Percentiles rank a stretch among this genome's conserved stretches.
These are phyloP conservation scores for Sycophila texana DNA, from an alignment of 2,888 invertebrate species.

Conservation along the genomic window DNA sequence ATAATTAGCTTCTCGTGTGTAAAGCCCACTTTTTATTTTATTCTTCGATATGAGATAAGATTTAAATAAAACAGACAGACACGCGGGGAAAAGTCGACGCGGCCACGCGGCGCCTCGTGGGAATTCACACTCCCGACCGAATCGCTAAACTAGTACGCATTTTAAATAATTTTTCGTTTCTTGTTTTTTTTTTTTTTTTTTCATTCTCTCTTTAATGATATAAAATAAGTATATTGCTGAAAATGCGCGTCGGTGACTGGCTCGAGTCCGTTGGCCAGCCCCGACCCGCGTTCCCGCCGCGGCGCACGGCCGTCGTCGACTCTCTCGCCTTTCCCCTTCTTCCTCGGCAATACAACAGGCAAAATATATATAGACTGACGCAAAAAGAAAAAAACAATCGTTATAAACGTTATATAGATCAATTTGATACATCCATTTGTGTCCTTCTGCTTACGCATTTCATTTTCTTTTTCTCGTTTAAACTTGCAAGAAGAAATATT, in stretches of 20 bases:
- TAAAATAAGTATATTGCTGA: conserved; percentile 6
- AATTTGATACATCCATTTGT: too few relatives aligned
- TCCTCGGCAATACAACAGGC: conserved; percentile 5
- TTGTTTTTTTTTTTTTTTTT: not conserved
- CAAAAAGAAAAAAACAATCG: conserved; percentile 35
- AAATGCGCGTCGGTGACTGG: conserved; percentile 2
- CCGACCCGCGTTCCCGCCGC: too few relatives aligned
- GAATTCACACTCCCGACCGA: too few relatives aligned
- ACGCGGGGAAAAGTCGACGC: conserved; percentile 20
- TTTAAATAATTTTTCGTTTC: not conserved
- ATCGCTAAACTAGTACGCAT: not conserved
- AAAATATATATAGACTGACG: conserved; percentile 43
- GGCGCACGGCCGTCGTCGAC: not conserved
- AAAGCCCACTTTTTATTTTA: conserved; percentile 50
- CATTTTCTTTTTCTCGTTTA: conserved; percentile 21
- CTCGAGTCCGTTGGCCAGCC: not conserved
- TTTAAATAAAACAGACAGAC: conserved; percentile 11
- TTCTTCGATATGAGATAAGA: conserved; percentile 21
- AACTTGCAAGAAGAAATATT: conserved; percentile 55
- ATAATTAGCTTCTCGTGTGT: conserved; percentile 44
- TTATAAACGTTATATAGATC: not conserved
- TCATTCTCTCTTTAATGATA: not conserved
- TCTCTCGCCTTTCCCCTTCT: conserved; percentile 26
- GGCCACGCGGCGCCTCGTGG: too few relatives aligned
- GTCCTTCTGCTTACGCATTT: conserved; percentile 4